These are phyloP conservation scores for Spodoptera frugiperda DNA, from an alignment of 1,140 invertebrate species.

Conservation along the genomic window DNA sequence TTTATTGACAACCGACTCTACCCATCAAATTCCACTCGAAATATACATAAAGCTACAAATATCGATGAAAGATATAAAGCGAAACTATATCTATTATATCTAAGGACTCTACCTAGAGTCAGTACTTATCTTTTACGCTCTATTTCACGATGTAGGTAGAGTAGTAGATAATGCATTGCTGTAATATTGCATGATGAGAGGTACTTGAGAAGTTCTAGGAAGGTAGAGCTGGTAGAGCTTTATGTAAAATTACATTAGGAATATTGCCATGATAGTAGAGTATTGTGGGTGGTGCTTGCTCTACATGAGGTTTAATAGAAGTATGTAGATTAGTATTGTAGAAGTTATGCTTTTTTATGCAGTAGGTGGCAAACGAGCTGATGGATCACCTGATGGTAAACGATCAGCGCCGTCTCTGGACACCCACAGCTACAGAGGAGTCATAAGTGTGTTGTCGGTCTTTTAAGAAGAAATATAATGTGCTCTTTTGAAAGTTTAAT, in stretches of 20 bases:
- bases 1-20: not conserved
- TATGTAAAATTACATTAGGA: not conserved
- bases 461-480: too few relatives aligned
- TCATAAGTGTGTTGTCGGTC: too few relatives aligned
- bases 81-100: not conserved
- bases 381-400: too few relatives aligned
- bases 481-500: too few relatives aligned
- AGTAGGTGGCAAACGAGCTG: too few relatives aligned
- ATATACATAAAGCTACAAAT: not conserved
- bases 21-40: not conserved
- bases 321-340: too few relatives aligned
- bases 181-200: conserved; percentile 9
- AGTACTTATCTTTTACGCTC: conserved; percentile 20
- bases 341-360: too few relatives aligned
- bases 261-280: not conserved
- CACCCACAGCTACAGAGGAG: too few relatives aligned
- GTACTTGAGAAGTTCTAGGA: not conserved
- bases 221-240: not conserved
- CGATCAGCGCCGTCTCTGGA: too few relatives aligned
- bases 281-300: too few relatives aligned
- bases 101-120: not conserved
- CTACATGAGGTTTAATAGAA: too few relatives aligned
- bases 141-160: conserved; percentile 3
- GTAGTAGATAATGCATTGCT: not conserved
- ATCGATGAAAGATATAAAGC: not conserved